Evolutionary conservation across 1,140 invertebrate genomes (phyloP), one percentile per base, ranked within the genome.

Genomic region (Charaxes varanes): DNA sequence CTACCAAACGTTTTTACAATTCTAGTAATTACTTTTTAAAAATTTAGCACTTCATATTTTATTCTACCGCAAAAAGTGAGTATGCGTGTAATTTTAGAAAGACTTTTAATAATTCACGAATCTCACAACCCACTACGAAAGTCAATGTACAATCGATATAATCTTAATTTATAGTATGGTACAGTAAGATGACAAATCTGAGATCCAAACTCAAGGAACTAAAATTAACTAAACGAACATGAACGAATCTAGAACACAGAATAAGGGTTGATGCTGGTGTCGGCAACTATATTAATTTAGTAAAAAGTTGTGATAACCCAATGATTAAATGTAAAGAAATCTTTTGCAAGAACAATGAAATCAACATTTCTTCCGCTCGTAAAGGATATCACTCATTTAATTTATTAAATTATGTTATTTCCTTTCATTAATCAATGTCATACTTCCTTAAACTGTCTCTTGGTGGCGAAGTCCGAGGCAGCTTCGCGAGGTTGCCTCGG

Each of bases 141-240:
- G 54, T 64, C 53, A 59, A 59, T 67, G 51, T 71, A 69, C 58
- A 67, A 57, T 42, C 21, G 37, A 27, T 21, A 18, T 10, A 48
- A 50, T 54, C 48, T n/a, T 44, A 47, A 47, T 48, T 41, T 48
- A 61, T 51, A 50, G 36, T 51, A 56, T 54, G 41, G 63, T 55
- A 65, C 54, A 68, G 54, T 46, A 62, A 66, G 54, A 71, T 59
- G 64, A 62, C 38, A 60, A 53, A 43, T 51, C 47, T 74, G 74
- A 79, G 72, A 79, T 79, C 72, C 65, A 67, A 69, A 63, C 46
- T 57, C 42, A 52, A 77, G 70, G 70, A 79, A 74, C 68, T 62
- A 53, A 65, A 58, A 55, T 53, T 43, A 52, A 53, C 37, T 30
- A 53, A 46, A 31, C 16, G 18, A 54, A 50, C 27, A 57, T 27